Base-by-base conservation (phyloP, 2,888 invertebrate species). In the Arctia plantaginis region DNA sequence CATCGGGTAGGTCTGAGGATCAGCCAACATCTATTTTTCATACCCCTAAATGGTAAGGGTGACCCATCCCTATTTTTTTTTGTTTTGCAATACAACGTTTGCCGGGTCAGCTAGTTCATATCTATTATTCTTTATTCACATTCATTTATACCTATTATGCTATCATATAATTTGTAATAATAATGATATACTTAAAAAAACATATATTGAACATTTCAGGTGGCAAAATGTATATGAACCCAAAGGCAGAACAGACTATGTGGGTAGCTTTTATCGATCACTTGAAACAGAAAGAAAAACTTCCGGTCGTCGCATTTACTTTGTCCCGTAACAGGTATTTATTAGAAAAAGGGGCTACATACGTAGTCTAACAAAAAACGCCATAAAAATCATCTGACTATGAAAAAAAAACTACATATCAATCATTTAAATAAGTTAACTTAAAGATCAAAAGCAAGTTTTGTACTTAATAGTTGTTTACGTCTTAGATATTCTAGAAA, bases 301-400 rank as follows among this genome's bases (percentile, higher is more conserved):
- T 99, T 73, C 99, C 99, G 0, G 98, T 98, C 0, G 99, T 99
- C 0, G 98, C 98, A 0, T 99, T 99, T 90, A 99, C 98, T 0
- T 96, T 99, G 82, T 99, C 99, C 0, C 96, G 99, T 80, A 98
- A 97, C 84, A 97, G 98, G 90, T 99, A 98, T 15, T 62, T 62
- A 30, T 30, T 62, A 13, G 15, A 13, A 55, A 55, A n/a, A n/a
- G 13, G 59, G 3, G 3, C 13, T 13, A 47, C 47, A 4, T 7
- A 20, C 20, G 20, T 20, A 47, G 18, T 18, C 18, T 20, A 51
- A 27, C 7, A 12, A 59, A 59, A 12, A 59, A 3, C 27, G 15
- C 6, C 27, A 59, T 13, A 15, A 59, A 59, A 55, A 0, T 59
- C 27, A 15, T 3, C 59, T 30, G 6, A 27, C 13, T 30, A 30